Evolutionary conservation across 2,113 vertebrate genomes (phyloP).

Genomic region (Microtus richardsoni): DNA sequence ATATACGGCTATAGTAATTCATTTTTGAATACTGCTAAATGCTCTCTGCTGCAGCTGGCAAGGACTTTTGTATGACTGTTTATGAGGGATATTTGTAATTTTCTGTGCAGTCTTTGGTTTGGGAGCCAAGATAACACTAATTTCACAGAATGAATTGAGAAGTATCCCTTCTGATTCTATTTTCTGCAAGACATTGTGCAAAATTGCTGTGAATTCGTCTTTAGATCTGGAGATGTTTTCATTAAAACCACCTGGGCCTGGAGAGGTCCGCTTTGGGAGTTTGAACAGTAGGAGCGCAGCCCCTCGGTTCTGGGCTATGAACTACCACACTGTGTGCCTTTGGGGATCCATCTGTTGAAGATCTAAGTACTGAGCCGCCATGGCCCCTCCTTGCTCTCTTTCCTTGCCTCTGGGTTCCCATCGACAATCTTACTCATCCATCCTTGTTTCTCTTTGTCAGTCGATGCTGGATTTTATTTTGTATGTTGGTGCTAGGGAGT

Average conservation of each 20-base stretch:
- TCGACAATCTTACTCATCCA: neutral
- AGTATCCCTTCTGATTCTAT: neutral
- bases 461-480: neutral
- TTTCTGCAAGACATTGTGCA: neutral
- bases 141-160: neutral
- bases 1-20: neutral
- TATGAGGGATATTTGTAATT: neutral
- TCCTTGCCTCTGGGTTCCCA: neutral
- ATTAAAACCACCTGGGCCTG: neutral
- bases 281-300: neutral
- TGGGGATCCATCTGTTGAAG: neutral
- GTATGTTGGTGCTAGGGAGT: neutral
- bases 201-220: neutral
- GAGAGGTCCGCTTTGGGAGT: neutral
- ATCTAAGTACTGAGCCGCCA: neutral
- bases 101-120: neutral
- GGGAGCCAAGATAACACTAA: neutral
- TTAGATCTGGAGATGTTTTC: neutral
- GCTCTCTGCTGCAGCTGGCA: neutral
- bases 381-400: neutral
- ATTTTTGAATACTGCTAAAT: neutral
- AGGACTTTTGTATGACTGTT: neutral
- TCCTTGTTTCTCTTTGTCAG: neutral
- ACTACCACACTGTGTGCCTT: neutral
- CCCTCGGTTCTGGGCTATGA: neutral